Evolutionary conservation across 2,113 vertebrate genomes (phyloP), one percentile per base, ranked within the genome.

Genomic region (Melanostigma gelatinosum): DNA sequence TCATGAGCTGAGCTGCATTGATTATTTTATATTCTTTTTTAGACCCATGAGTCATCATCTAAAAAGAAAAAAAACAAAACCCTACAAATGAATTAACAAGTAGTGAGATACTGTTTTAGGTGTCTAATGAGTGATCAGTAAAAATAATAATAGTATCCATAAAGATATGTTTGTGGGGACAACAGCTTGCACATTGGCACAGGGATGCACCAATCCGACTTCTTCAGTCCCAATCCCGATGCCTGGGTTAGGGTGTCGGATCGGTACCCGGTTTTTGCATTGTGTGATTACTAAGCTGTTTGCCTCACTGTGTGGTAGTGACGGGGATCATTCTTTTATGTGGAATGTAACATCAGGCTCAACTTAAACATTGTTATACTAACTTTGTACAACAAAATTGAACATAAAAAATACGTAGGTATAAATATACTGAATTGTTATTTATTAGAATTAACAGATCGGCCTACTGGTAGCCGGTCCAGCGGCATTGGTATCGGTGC

Each of bases 1-100:
- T 87, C 67, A 48, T 83, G 54, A 57, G 9, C 16, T 10, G 4
- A 27, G 55, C 55, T 38, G 22, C 50, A 63, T 36, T 74, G 13
- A 42, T 62, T 69, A 10, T 54, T 57, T 27, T 24, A 11, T 55
- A 6, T 13, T 57, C 0, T 27, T 57, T 27, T 6, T 24, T 27
- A 24, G 24, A 55, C 3, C 8, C 2, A 40, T 29, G 44, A 70
- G 9, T 27, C n/a, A 52, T 57, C n/a, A 52, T 57, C n/a, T 55
- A 24, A 18, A 34, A 38, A 67, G 22, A 27, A 20, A 38, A 48
- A 48, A 20, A 42, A 18, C 2, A 15, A 13, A 32, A 32, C 32
- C 32, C 7, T 1, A 24, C 34, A 38, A 55, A 29, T 48, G 48
- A 4, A 18, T 6, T 1, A 70, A 24, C 11, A 38, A 24, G 24